These are phyloP conservation scores for Contarinia nasturtii DNA, from an alignment of 1,140 invertebrate genomes.

Conservation along the genomic window DNA sequence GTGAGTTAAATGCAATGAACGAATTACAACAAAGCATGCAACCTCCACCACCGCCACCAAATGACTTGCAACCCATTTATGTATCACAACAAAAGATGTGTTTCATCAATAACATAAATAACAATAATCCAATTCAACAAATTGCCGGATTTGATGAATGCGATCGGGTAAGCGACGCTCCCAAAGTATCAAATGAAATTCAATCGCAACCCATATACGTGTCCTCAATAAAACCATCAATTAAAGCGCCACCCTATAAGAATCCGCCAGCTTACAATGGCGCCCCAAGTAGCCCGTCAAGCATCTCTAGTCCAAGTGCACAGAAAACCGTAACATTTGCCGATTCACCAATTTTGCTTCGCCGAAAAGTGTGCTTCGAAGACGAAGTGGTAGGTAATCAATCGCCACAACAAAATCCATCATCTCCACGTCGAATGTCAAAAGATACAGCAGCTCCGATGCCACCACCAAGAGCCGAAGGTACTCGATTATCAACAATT, in stretches of 20 bases:
- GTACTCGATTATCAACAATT: constrained; percentile 28
- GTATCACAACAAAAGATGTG: constrained; percentile 11
- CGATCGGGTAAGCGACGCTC: constrained; percentile 6
- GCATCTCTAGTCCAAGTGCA: constrained; percentile 4
- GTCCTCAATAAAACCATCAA: constrained; percentile 18
- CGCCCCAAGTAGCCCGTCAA: constrained; percentile 7
- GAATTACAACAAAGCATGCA: constrained; percentile 41
- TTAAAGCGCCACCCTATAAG: constrained; percentile 22
- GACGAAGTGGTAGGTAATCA: constrained; percentile 9
- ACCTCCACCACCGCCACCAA: constrained; percentile 47
- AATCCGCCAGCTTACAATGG: constrained; percentile 22
- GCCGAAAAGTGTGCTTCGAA: constrained; percentile 22
- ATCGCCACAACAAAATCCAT: constrained; percentile 4
- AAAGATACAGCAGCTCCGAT: constrained; percentile 28
- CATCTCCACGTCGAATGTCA: constrained; percentile 2
- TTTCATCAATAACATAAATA: background rate
- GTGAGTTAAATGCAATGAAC: constrained; percentile 29
- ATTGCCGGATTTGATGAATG: no score
- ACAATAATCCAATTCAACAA: constrained; percentile 8
- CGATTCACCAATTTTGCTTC: constrained; percentile 20
- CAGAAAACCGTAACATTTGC: constrained; percentile 22
- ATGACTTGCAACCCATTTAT: constrained; percentile 19
- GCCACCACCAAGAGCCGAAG: constrained; percentile 50
- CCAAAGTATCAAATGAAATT: background rate
- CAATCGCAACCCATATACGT: constrained; percentile 14